Evolutionary conservation across 2,797 vertebrate genomes (phyloP).

Genomic region (Sebastes hubbsi): DNA sequence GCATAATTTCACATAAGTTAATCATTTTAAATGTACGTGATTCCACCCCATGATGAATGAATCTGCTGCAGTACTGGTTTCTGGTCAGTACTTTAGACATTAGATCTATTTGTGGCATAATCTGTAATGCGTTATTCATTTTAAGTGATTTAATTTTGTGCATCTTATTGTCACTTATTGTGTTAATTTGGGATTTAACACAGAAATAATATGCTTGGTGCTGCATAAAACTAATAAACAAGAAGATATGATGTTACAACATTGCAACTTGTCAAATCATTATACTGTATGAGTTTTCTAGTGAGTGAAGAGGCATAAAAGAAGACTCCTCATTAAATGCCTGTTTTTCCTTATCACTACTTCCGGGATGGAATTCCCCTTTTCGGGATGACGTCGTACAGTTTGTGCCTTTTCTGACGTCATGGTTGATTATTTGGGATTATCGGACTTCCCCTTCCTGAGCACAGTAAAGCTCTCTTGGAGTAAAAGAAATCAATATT

Average conservation of each 20-base stretch:
- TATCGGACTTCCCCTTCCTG: neutral
- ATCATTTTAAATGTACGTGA: neutral
- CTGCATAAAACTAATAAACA: constrained; percentile 10
- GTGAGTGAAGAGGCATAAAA: neutral
- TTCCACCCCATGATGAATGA: neutral
- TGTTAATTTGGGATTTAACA: neutral
- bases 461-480: neutral
- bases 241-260: neutral
- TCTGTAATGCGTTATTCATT: neutral
- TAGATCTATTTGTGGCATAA: neutral
- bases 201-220: neutral
- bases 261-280: neutral
- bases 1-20: neutral
- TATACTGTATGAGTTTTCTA: neutral
- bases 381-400: neutral
- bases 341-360: neutral
- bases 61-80: neutral
- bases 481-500: neutral
- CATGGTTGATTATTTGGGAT: neutral
- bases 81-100: neutral
- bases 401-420: neutral
- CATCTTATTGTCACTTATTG: neutral
- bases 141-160: neutral
- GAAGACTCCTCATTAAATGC: neutral
- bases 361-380: constrained; percentile 1